These are phyloP conservation scores for Ecliptopera silaceata DNA, from an alignment of 2,888 invertebrate species.

Conservation along the genomic window DNA sequence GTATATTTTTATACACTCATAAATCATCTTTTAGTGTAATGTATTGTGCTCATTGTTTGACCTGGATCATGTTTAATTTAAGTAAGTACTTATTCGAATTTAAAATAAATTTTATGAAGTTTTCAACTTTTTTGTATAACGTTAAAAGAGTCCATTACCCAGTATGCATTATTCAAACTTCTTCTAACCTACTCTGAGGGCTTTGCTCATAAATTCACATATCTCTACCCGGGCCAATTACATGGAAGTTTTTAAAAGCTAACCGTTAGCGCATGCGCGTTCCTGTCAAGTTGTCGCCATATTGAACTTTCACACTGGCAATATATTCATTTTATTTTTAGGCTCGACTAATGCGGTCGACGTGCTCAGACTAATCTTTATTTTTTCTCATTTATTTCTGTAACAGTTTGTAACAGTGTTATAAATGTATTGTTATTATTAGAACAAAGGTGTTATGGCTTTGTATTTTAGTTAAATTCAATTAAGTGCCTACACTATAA, in stretches of 20 bases:
- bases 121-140: conserved; percentile 30
- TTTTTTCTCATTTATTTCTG: conserved; percentile 71
- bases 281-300: conserved; percentile 59
- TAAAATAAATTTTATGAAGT: conserved; percentile 34
- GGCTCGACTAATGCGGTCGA: conserved; percentile 62
- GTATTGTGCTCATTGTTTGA: background rate
- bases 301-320: conserved; percentile 74
- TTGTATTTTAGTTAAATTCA: conserved; percentile 2
- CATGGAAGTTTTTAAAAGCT: conserved; percentile 59
- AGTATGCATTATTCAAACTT: conserved; percentile 52
- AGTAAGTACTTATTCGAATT: conserved; percentile 38
- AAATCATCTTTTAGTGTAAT: background rate
- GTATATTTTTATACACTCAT: background rate
- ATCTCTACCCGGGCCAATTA: conserved; percentile 60
- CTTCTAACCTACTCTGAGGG: conserved; percentile 47
- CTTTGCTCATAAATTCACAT: conserved; percentile 53
- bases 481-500: background rate
- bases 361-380: conserved; percentile 64
- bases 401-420: conserved; percentile 62
- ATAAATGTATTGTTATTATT: conserved; percentile 53
- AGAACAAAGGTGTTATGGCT: conserved; percentile 12
- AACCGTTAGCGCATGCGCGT: conserved; percentile 52
- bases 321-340: conserved; percentile 78
- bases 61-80: conserved; percentile 31
- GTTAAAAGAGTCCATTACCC: conserved; percentile 41